Percentiles rank a stretch among this genome's conserved stretches.
Evolutionary conservation across 2,797 vertebrate species (phyloP).

Genomic region (Lepidocolaptes lacrymiger): DNA sequence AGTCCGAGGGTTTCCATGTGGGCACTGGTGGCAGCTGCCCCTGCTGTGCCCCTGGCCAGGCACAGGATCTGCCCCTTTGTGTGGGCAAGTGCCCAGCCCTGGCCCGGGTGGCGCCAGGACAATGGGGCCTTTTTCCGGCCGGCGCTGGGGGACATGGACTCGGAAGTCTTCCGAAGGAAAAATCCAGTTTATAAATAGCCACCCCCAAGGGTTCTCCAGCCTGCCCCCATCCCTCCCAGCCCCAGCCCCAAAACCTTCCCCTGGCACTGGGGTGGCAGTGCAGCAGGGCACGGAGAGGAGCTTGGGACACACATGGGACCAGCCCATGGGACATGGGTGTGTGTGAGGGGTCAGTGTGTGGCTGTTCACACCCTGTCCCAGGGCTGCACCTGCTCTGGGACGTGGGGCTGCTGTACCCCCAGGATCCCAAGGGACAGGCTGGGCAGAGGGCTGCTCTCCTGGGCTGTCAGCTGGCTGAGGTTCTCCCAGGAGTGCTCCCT

Average conservation of each 20-base stretch:
- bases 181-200: background rate
- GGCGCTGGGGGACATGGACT: background rate
- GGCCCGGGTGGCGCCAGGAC: background rate
- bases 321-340: fast-evolving
- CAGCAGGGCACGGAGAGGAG: background rate
- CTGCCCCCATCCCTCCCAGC: background rate
- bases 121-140: constrained; percentile 40
- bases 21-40: background rate
- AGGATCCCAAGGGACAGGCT: background rate
- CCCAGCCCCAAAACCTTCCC: background rate
- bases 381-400: background rate
- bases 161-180: constrained; percentile 4
- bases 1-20: background rate
- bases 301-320: fast-evolving
- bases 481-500: background rate
- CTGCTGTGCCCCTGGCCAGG: background rate
- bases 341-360: background rate
- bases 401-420: background rate
- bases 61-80: background rate
- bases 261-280: fast-evolving
- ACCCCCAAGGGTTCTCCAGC: fast-evolving
- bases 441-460: background rate
- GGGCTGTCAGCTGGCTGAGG: background rate
- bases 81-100: background rate
- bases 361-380: background rate